A percentile compares a stretch with the other conserved stretches of the same genome.
Conservation (phyloP, 2,797 vertebrate species). For the Periparus ater region DNA sequence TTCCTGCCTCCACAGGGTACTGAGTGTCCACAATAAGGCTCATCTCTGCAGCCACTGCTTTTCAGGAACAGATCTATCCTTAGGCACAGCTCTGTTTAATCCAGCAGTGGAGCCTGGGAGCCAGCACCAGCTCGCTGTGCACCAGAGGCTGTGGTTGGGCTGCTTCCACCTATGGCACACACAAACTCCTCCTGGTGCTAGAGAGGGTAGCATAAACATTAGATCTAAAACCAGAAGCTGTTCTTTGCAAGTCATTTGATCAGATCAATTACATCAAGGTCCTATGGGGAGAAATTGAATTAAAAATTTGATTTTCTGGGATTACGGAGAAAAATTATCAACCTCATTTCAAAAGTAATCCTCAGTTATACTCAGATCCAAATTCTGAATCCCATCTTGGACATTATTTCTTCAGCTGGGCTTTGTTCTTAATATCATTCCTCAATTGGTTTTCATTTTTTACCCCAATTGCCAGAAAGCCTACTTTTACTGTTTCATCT, state of each 20-base stretch:
- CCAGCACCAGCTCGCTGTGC: not conserved
- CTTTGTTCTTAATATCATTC: not conserved
- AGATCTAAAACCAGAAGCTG: not conserved
- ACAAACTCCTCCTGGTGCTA: not conserved
- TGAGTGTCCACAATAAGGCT: not conserved
- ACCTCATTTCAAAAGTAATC: not conserved
- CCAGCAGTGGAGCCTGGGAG: not conserved
- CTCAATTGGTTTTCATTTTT: not conserved
- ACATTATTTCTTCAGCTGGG: not conserved
- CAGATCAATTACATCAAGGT: not conserved
- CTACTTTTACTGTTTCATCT: not conserved
- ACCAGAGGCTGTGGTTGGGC: not conserved
- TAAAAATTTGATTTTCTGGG: not conserved
- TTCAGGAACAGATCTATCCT: not conserved
- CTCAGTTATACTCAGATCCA: not conserved
- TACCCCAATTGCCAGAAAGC: not conserved
- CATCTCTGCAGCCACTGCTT: not conserved
- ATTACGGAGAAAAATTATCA: not conserved
- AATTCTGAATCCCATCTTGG: not conserved
- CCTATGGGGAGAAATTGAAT: not conserved
- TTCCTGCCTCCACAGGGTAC: fast-evolving
- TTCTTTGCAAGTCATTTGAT: not conserved
- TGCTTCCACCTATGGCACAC: not conserved
- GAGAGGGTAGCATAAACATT: not conserved
- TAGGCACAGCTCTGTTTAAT: not conserved